Base-by-base conservation (phyloP, 2,888 invertebrate genomes). In the Acleris literana region DNA sequence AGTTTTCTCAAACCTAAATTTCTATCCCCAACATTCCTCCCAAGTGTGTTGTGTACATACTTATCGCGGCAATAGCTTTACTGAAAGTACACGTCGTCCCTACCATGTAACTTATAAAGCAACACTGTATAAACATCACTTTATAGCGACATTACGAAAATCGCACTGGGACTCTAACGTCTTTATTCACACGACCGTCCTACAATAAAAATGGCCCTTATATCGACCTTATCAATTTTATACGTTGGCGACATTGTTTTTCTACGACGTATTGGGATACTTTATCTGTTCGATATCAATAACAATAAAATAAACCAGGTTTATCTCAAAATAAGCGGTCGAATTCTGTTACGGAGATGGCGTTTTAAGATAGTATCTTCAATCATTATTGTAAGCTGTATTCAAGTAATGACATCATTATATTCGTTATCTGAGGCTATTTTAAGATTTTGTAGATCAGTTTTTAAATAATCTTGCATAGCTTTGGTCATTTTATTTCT, bases 251-350 rank as follows among this genome's bases (percentile, higher is more conserved):
- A 77, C 74, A 74, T 72, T 63, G 64, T 66, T 63, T 69, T 69
- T 65, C 59, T 58, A 69, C 63, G 65, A 63, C 64, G 62, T 69
- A 69, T 68, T 68, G 69, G 70, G 67, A 64, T 68, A 68, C 72
- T 74, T 80, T 81, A 79, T 80, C 74, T 76, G 69, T 71, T 73
- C 71, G 65, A 70, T 74, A 76, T 77, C 77, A 74, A 80, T 81
- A 78, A 76, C 76, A 78, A 79, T 81, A 79, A 78, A 80, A 75
- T 74, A 71, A 72, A 66, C 68, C 72, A 73, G 71, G 71, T 61
- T 66, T 66, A 66, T 66, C 66, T 66, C 52, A 57, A 62, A 62
- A 61, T 66, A 66, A 66, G 57, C 62, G 66, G 25, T 66, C 66
- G 61, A 62, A 61, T 62, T 65, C 65, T 65, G 61, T 64, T 48